Evolutionary conservation across 2,113 vertebrate species (phyloP).

Genomic region (Atlantisia rogersi): DNA sequence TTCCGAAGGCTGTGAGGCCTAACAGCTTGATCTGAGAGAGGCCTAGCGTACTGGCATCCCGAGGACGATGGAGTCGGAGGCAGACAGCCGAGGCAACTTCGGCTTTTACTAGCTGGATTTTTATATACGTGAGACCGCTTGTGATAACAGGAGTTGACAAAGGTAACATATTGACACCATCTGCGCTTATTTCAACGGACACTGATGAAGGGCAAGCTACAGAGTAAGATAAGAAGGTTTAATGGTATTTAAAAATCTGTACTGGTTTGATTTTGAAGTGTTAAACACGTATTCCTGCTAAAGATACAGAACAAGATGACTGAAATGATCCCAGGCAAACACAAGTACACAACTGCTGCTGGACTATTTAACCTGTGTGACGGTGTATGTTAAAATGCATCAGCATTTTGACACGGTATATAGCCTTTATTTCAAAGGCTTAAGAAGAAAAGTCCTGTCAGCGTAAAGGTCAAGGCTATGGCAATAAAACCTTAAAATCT

Average conservation of each 20-base stretch:
- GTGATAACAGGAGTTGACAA: conserved; percentile 95
- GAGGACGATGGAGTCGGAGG: conserved; percentile 92
- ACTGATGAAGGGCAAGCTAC: conserved; percentile 96
- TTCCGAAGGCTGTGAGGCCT: conserved; percentile 95
- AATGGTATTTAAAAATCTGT: not conserved
- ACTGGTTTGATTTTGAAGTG: not conserved
- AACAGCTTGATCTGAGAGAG: conserved; percentile 97
- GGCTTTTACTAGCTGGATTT: conserved; percentile 97
- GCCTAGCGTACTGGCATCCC: conserved; percentile 94
- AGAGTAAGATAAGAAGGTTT: conserved; percentile 11
- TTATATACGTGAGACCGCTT: conserved; percentile 97
- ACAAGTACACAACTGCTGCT: not conserved
- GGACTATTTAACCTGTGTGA: not conserved
- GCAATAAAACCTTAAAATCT: not conserved
- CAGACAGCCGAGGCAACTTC: conserved; percentile 98
- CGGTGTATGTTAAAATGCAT: not conserved
- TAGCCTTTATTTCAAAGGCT: not conserved
- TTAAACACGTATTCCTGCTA: not conserved
- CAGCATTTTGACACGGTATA: not conserved
- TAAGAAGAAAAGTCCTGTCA: not conserved
- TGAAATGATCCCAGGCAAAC: not conserved
- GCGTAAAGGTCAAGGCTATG: not conserved
- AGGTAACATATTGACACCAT: conserved; percentile 97
- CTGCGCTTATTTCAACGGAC: conserved; percentile 97
- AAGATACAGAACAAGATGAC: not conserved